A percentile compares a stretch with the other conserved stretches of the same genome.
Conservation (phyloP, 2,113 vertebrate genomes). For the Gymnocephalus cernua region DNA sequence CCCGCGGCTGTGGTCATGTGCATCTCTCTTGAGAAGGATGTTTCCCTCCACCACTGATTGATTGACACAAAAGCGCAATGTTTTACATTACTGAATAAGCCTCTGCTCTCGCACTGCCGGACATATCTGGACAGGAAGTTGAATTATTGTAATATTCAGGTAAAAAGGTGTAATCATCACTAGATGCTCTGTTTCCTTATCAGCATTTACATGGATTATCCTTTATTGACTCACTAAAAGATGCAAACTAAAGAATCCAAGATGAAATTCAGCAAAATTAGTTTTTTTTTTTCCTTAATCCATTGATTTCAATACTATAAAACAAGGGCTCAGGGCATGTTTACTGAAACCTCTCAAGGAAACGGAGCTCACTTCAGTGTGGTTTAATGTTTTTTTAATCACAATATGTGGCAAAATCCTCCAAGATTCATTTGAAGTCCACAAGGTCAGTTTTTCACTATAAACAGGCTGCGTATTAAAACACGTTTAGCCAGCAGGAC, state of each 20-base stretch:
- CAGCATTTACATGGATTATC: slow-evolving; percentile 9
- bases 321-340: neutral
- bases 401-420: neutral
- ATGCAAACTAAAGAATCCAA: neutral
- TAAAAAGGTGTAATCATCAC: neutral
- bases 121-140: neutral
- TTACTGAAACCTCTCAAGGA: too few species aligned
- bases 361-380: neutral
- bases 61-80: neutral
- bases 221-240: slow-evolving; percentile 3
- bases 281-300: slow-evolving; percentile 4
- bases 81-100: neutral
- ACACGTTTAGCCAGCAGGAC: neutral
- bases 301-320: neutral
- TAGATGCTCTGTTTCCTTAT: neutral
- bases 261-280: slow-evolving; percentile 9
- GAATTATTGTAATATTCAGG: neutral
- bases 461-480: slow-evolving; percentile 17
- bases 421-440: neutral
- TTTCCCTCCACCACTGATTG: neutral
- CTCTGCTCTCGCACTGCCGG: neutral
- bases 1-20: neutral
- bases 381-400: neutral
- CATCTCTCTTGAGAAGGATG: neutral
- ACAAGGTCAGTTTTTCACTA: neutral